Evolutionary conservation across 2,113 vertebrate genomes (phyloP), one percentile per base, ranked within the genome.

Genomic region (Camelus bactrianus): DNA sequence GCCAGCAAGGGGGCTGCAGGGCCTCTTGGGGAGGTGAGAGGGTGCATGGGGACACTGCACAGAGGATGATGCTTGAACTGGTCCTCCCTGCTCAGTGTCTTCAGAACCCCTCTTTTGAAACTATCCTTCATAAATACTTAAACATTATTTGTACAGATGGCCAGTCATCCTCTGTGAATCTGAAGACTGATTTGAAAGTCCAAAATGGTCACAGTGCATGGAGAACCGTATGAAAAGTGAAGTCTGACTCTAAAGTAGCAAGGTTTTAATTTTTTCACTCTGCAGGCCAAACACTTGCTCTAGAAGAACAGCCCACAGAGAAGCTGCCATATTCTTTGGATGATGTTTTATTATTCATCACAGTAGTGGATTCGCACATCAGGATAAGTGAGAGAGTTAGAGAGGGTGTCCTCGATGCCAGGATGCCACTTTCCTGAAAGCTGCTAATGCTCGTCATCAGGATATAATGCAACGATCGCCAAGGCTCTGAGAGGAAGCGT

Each of bases 171-270:
- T 85, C 84, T 64, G 82, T 46, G 16, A 64, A 52, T 30, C 28
- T 32, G 72, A 75, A 96, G 73, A 92, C 30, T 56, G 24, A 96
- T 83, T 1, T 82, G 73, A 85, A 64, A 91, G 79, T 79, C 17
- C 16, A 30, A 81, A 46, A 79, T 13, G 73, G 67, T 38, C 62
- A 56, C 9, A 88, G 42, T 48, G 50, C 46, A 22, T 0, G 28
- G 65, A 75, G 54, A 42, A 90, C 22, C 50, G 75, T 16, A n/a
- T 15, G 56, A 48, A 75, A 93, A 79, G 11, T 15, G 17, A 84
- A 79, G 19, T 3, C 10, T 20, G 79, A 19, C 22, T 35, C 8
- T 19, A 32, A 60, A 72, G 48, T 15, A 50, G 42, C 13, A 42
- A 30, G 16, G 46, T 77, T 83, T 89, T 54, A 46, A 28, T 50